These are phyloP conservation scores for Polyodon spathula DNA, from an alignment of 2,113 vertebrate genomes.

Conservation along the genomic window DNA sequence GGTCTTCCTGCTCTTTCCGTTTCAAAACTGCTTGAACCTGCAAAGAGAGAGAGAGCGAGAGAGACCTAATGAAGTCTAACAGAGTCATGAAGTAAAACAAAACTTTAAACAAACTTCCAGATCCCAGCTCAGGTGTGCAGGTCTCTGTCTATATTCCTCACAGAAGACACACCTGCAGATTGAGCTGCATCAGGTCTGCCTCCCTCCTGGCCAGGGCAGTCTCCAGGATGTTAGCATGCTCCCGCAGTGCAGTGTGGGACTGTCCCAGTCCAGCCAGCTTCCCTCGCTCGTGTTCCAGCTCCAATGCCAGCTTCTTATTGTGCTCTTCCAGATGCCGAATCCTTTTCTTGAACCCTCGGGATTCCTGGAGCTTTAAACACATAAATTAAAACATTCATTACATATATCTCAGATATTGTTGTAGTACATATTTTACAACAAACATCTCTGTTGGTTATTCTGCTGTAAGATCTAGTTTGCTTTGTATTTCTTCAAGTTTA, in stretches of 20 bases:
- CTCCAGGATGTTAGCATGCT: conserved; percentile 85
- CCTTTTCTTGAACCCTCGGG: conserved; percentile 79
- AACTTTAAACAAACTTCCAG: background rate
- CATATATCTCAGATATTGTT: background rate
- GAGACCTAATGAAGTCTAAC: background rate
- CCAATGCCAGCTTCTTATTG: conserved; percentile 85
- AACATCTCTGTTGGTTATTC: no score
- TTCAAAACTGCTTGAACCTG: conserved; percentile 92
- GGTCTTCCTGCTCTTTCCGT: conserved; percentile 91
- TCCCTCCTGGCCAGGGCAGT: conserved; percentile 87
- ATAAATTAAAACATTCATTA: background rate
- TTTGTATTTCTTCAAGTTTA: no score
- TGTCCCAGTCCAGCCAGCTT: conserved; percentile 80
- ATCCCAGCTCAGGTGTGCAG: background rate
- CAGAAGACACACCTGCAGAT: conserved; percentile 73
- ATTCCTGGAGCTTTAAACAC: conserved; percentile 78
- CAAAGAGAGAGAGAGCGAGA: background rate
- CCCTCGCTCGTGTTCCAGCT: conserved; percentile 89
- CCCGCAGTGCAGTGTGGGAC: conserved; percentile 73
- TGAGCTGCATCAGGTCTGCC: conserved; percentile 90
- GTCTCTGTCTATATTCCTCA: background rate
- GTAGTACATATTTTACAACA: background rate
- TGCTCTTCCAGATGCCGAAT: conserved; percentile 85
- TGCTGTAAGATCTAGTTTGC: no score
- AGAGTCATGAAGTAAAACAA: background rate